phyloP scores from a whole-genome alignment of 2,888 invertebrate genomes.

The Agrotis ipsilon region DNA sequence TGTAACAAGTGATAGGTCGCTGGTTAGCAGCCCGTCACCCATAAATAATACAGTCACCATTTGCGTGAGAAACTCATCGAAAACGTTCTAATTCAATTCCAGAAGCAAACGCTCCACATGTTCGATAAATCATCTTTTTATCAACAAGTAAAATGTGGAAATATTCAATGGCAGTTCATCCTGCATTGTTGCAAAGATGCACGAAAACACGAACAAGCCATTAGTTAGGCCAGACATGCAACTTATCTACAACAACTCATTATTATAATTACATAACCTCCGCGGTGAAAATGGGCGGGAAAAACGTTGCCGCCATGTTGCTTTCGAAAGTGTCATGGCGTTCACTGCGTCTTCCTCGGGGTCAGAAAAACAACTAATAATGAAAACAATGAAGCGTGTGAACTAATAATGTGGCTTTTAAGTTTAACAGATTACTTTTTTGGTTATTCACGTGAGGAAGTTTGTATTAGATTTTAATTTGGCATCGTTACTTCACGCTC shows the following conservation, averaged over 20 bases:
- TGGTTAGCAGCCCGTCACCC: constrained; percentile 20
- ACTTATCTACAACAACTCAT: constrained; percentile 48
- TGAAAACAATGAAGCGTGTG: constrained; percentile 69
- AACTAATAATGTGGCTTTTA: constrained; percentile 60
- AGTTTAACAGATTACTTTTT: constrained; percentile 59
- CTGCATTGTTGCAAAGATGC: constrained; percentile 37
- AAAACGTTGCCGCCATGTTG: constrained; percentile 72
- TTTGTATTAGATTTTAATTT: constrained; percentile 33
- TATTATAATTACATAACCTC: constrained; percentile 54
- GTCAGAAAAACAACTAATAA: constrained; percentile 64
- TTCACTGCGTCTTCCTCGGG: constrained; percentile 67
- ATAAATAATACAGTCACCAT: constrained; percentile 52
- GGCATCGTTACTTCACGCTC: constrained; percentile 22
- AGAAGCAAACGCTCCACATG: constrained; percentile 30
- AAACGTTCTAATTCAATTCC: constrained; percentile 35
- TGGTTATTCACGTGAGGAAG: constrained; percentile 47
- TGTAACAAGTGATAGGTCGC: constrained; percentile 33
- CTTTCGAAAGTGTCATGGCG: constrained; percentile 80
- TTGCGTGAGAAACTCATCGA: constrained; percentile 54
- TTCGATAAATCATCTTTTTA: constrained; percentile 34
- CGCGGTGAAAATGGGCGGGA: constrained; percentile 75
- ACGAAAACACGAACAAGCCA: constrained; percentile 53
- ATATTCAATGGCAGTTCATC: constrained; percentile 30
- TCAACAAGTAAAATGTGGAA: constrained; percentile 34
- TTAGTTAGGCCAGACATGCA: constrained; percentile 56